phyloP scores from a whole-genome alignment of 2,797 vertebrate genomes.

The Crocidura indochinensis region DNA sequence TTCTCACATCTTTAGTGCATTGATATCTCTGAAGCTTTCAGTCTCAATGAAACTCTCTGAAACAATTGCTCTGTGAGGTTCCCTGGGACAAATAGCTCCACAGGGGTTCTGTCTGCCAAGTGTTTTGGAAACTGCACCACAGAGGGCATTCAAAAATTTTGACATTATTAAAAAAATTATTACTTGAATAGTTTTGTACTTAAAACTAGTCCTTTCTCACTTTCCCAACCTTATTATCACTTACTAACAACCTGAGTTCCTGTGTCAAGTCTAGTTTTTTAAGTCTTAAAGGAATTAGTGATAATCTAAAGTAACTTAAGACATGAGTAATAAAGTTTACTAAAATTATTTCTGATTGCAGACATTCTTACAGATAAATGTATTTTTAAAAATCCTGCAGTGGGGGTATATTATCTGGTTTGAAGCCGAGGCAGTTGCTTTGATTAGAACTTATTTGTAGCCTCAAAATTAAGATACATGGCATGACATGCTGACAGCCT shows the following conservation, averaged over 20 bases:
- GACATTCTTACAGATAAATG: not conserved
- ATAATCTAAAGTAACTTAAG: not conserved
- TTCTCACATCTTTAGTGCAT: too few relatives aligned
- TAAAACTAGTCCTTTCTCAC: too few relatives aligned
- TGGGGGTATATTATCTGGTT: not conserved
- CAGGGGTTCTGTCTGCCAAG: too few relatives aligned
- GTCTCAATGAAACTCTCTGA: too few relatives aligned
- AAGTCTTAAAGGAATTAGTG: not conserved
- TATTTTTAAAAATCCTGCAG: not conserved
- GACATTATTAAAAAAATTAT: not conserved
- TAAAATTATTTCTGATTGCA: slow-evolving; percentile 27
- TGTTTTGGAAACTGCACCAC: too few relatives aligned
- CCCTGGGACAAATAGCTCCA: too few relatives aligned
- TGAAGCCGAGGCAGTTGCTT: not conserved
- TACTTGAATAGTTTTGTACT: not conserved
- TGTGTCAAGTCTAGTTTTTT: not conserved
- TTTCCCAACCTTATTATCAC: too few relatives aligned
- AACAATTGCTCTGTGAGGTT: too few relatives aligned
- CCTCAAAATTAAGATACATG: not conserved
- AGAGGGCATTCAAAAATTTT: too few relatives aligned
- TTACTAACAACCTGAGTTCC: not conserved
- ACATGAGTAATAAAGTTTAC: not conserved
- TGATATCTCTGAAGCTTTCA: too few relatives aligned
- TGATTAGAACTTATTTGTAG: not conserved
- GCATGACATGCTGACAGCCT: too few relatives aligned